phyloP scores from a whole-genome alignment of 2,888 invertebrate species.

The Saturnia pavonia region DNA sequence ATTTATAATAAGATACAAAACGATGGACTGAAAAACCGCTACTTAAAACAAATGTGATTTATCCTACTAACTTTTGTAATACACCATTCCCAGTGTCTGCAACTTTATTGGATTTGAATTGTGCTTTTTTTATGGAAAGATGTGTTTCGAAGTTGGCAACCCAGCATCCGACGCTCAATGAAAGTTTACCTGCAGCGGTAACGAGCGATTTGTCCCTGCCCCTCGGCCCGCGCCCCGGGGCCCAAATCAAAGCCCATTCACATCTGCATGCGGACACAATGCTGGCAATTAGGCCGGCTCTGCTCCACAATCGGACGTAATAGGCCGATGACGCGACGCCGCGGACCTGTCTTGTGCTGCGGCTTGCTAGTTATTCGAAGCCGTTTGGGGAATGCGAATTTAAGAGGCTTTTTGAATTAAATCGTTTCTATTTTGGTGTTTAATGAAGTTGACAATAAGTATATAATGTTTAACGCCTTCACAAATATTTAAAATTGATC shows the following conservation, averaged over 20 bases:
- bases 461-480: neutral
- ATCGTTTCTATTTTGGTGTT: slow-evolving; percentile 9
- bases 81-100: neutral
- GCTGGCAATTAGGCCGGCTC: slow-evolving; percentile 80
- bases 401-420: neutral
- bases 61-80: neutral
- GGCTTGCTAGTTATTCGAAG: slow-evolving; percentile 11
- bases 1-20: too few species aligned
- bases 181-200: slow-evolving; percentile 82
- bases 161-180: slow-evolving; percentile 82
- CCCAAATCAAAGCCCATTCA: slow-evolving; percentile 83
- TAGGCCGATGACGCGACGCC: slow-evolving; percentile 67
- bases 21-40: too few species aligned
- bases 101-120: neutral
- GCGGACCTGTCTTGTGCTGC: slow-evolving; percentile 34
- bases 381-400: slow-evolving; percentile 16
- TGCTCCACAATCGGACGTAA: slow-evolving; percentile 80
- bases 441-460: slow-evolving; percentile 5
- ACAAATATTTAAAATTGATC: neutral
- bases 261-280: slow-evolving; percentile 83
- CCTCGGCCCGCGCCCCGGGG: slow-evolving; percentile 57
- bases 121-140: neutral
- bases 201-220: slow-evolving; percentile 82
- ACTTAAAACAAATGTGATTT: neutral
- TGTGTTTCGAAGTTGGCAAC: neutral